Evolutionary conservation across 2,888 invertebrate species (phyloP).

Genomic region (Caenorhabditis virilis): DNA sequence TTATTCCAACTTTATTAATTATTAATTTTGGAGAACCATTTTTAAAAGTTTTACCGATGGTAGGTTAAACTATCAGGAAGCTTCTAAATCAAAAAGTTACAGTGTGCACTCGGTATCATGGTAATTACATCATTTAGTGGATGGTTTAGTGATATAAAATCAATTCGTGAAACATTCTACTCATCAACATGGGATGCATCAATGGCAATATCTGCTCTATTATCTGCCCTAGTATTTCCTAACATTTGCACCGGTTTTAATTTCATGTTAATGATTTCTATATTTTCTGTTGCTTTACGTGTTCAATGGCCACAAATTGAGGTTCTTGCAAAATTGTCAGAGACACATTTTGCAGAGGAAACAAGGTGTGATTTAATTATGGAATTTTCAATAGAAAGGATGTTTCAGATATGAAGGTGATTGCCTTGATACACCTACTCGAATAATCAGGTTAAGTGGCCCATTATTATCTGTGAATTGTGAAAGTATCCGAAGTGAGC

Average conservation of each 20-base stretch:
- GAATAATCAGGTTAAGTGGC: conserved; percentile 39
- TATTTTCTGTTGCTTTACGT: conserved; percentile 31
- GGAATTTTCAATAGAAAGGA: too few relatives aligned
- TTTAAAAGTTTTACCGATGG: conserved; percentile 33
- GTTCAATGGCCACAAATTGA: conserved; percentile 38
- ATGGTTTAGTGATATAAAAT: conserved; percentile 36
- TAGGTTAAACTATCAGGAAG: conserved; percentile 3
- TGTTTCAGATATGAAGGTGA: conserved; percentile 51
- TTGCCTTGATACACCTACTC: conserved; percentile 43
- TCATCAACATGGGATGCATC: conserved; percentile 37
- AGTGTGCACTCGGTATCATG: conserved; percentile 43
- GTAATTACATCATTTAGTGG: conserved; percentile 38
- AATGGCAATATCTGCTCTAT: conserved; percentile 21
- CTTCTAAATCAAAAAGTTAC: conserved; percentile 3
- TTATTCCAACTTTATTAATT: conserved; percentile 21
- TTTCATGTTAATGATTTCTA: conserved; percentile 25
- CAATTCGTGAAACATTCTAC: conserved; percentile 27
- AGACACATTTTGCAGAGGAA: conserved; percentile 29
- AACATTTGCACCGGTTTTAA: conserved; percentile 44
- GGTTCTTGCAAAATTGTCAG: conserved; percentile 24
- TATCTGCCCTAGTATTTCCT: conserved; percentile 33
- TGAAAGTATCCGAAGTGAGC: conserved; percentile 30
- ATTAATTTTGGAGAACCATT: conserved; percentile 32
- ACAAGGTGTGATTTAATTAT: too few relatives aligned
- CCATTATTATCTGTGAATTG: conserved; percentile 43